Evolutionary conservation across 2,113 vertebrate species (phyloP), one percentile per base, ranked within the genome.

Genomic region (Diphyllodes magnificus): DNA sequence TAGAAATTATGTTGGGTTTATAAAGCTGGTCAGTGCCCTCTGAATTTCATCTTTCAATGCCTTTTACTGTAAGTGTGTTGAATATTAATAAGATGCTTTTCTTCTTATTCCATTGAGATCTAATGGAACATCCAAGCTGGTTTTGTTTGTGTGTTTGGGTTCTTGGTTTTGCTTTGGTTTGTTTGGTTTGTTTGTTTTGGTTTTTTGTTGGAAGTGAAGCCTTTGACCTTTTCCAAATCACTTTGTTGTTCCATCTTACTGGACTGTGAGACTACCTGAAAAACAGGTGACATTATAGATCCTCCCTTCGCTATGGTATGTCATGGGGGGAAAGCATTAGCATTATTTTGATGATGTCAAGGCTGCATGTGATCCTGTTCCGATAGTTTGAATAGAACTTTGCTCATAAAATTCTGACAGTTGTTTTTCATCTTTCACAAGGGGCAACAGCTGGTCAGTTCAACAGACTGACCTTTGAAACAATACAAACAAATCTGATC

Each of bases 161-260:
- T 49, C 59, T 57, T 49, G 19, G 6, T 31, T 71, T 65, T 64
- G 5, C 11, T 80, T 45, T 13, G 18, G 9, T 19, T 44, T 27
- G 7, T 5, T 11, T 31, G 23, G 6, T 6, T 18, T 35, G 4
- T 40, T n/a, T n/a, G 7, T 10, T 49, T 44, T 35, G 5, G 1
- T 47, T 31, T 42, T 15, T 56, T 39, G 11, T 28, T 64, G 33
- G 14, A 63, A 23, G 5, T 65, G 31, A 89, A 70, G 4, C 21
- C 21, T 45, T 70, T 35, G 51, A n/a, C 17, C 15, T 68, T 85
- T 87, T 73, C 13, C 61, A 64, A 8, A 63, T 30, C 7, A 4
- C 5, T 63, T 70, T 56, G 6, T 40, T 69, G 6, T 73, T 73
- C 40, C 40, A 17, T 10, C 4, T 72, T 64, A 11, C 20, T 49